Percentiles rank a stretch among this genome's conserved stretches.
These are phyloP conservation scores for Drosophila antonietae DNA, from an alignment of 2,888 invertebrate species.

Conservation along the genomic window DNA sequence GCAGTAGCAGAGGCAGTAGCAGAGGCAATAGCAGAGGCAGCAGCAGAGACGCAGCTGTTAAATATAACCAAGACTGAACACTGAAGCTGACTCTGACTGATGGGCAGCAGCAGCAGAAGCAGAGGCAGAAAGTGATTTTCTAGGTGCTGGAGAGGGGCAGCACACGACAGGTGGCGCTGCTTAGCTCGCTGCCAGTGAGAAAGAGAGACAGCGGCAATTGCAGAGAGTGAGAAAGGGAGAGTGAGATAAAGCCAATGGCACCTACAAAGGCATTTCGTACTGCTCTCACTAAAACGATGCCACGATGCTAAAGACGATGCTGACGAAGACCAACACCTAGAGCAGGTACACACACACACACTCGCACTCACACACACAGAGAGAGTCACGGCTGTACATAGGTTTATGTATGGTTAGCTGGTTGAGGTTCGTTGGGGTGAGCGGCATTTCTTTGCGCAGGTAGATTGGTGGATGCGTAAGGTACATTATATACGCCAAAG, in stretches of 20 bases:
- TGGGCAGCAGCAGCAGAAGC: constrained; percentile 13
- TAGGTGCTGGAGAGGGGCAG: constrained; percentile 7
- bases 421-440: constrained; percentile 45
- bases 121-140: not conserved
- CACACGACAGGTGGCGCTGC: constrained; percentile 63
- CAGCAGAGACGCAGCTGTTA: constrained; percentile 29
- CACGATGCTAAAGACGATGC: constrained; percentile 51
- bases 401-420: constrained; percentile 47
- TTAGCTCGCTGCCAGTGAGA: constrained; percentile 36
- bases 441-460: constrained; percentile 80
- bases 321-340: constrained; percentile 65
- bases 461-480: constrained; percentile 85
- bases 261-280: constrained; percentile 54
- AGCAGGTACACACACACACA: constrained; percentile 59
- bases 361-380: constrained; percentile 8
- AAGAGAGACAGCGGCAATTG: constrained; percentile 36
- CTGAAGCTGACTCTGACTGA: constrained; percentile 45
- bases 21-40: constrained; percentile 14
- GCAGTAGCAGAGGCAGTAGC: constrained; percentile 4
- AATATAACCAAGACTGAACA: constrained; percentile 33
- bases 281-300: constrained; percentile 42
- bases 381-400: constrained; percentile 48
- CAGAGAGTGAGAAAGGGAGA: constrained; percentile 33
- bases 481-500: constrained; percentile 80
- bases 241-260: constrained; percentile 50